A percentile compares a stretch with the other conserved stretches of the same genome.
Conservation (phyloP, 2,113 vertebrate species). For the Tetrax tetrax region DNA sequence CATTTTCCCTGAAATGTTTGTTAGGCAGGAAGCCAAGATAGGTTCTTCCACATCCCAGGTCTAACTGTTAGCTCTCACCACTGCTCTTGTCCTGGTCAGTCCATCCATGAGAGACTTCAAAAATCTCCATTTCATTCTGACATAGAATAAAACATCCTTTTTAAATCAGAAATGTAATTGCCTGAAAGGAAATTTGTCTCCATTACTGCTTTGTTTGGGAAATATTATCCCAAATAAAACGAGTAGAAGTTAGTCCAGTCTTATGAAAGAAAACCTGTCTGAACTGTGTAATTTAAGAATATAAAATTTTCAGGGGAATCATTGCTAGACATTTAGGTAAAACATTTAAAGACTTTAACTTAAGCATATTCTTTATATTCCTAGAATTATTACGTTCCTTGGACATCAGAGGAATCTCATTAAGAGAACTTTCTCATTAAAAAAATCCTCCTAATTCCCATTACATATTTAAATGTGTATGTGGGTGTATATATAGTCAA, state of each 20-base stretch:
- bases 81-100: background rate
- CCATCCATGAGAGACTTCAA: background rate
- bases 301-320: conserved; percentile 20
- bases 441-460: background rate
- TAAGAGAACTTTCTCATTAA: background rate
- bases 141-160: background rate
- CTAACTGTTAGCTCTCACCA: background rate
- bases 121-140: background rate
- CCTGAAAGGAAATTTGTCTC: background rate
- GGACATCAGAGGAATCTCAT: background rate
- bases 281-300: background rate
- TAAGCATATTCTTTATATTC: background rate
- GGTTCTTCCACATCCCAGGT: background rate
- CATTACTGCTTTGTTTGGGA: background rate
- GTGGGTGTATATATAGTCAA: background rate
- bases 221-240: background rate
- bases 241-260: background rate
- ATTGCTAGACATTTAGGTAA: background rate
- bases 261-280: background rate
- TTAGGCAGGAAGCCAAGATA: background rate
- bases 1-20: background rate
- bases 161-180: background rate
- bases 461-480: background rate
- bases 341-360: conserved; percentile 8
- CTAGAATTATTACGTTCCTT: background rate